Base-by-base conservation (phyloP, 2,888 invertebrate species). In the Neoitamus cyanurus region DNA sequence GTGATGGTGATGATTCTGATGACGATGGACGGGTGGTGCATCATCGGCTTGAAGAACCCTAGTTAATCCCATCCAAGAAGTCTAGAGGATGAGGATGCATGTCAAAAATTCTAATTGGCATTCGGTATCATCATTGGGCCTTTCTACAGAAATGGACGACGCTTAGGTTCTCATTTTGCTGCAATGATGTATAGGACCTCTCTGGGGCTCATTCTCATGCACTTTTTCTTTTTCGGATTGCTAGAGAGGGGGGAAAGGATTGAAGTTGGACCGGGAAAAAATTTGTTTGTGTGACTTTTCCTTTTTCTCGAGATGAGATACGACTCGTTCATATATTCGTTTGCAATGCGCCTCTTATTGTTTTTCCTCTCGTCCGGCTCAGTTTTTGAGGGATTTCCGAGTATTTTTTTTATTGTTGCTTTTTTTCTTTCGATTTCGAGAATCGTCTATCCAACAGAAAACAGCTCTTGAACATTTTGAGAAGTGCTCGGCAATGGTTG, bases 31-130 rank as follows among this genome's bases (percentile, higher is more conserved):
- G 25, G 77, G 77, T 58, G 58, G 58, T 78, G 78, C 48, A 78
- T 78, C 78, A 78, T 58, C 46, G 78, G 70, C 31, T 78, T 78
- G 48, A 48, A 58, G 78, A 58, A 46, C 78, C 78, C 78, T 78
- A 78, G 46, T 78, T 78, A 78, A 78, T 78, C 78, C 78, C 78
- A 78, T 78, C 58, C 48, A 78, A 82, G 82, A 72, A 83, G 70
- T 83, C 83, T 83, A 31, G 72, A 83, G 83, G 72, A 46, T 83
- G 72, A 46, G 70, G 72, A 30, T 83, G 73, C 83, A 75, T 83
- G 83, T 83, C 83, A 83, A 75, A 83, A 83, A 73, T 83, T 83
- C 83, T 73, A 83, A 83, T 83, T 83, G 83, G 83, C 83, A 83
- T 83, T 20, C 83, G 25, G 9, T 9, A 58, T 58, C 83, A 83